Evolutionary conservation across 2,888 invertebrate species (phyloP).

Genomic region (Phasia obesa): DNA sequence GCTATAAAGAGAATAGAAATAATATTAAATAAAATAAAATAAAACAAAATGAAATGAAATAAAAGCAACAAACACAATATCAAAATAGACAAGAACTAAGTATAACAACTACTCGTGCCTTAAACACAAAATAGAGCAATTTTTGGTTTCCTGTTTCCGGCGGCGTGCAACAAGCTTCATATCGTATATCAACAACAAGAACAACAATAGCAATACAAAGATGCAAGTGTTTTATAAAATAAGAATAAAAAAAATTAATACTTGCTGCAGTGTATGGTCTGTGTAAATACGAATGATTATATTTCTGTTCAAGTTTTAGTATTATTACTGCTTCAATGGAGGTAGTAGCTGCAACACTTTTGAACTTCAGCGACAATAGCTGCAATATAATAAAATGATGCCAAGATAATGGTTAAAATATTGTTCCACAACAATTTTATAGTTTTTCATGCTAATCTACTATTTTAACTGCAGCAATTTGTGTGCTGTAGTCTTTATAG

Average conservation of each 20-base stretch:
- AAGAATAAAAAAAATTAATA: slow-evolving; percentile 30
- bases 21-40: slow-evolving; percentile 35
- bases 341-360: slow-evolving; percentile 42
- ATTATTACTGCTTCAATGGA: slow-evolving; percentile 7
- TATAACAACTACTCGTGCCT: slow-evolving; percentile 39
- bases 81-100: slow-evolving; percentile 50
- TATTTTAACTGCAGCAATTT: slow-evolving; percentile 46
- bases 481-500: slow-evolving; percentile 5
- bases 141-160: slow-evolving; percentile 74
- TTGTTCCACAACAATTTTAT: slow-evolving; percentile 50
- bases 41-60: no score
- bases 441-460: slow-evolving; percentile 62
- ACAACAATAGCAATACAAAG: slow-evolving; percentile 18
- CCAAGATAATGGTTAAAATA: slow-evolving; percentile 61
- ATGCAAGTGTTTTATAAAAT: slow-evolving; percentile 53
- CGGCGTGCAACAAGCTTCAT: slow-evolving; percentile 68
- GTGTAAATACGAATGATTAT: neutral
- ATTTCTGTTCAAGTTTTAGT: slow-evolving; percentile 13
- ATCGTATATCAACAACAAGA: slow-evolving; percentile 53
- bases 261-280: slow-evolving; percentile 16
- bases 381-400: slow-evolving; percentile 46
- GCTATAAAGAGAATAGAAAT: slow-evolving; percentile 48
- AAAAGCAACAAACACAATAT: slow-evolving; percentile 31
- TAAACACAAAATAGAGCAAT: slow-evolving; percentile 72
- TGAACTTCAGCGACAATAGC: slow-evolving; percentile 55